phyloP scores from a whole-genome alignment of 2,888 invertebrate species.

The Stenodera caucasica region DNA sequence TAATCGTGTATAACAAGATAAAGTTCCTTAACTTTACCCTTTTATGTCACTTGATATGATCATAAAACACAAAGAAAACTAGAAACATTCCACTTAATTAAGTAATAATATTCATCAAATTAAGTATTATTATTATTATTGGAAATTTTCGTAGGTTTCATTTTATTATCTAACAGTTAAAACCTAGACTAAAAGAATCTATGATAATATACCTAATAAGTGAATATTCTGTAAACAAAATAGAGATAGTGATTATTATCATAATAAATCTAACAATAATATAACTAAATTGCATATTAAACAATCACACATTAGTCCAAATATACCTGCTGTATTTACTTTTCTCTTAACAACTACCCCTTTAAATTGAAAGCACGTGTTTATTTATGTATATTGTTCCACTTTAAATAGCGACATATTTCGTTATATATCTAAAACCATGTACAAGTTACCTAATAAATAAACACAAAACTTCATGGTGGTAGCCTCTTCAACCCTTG shows the following conservation, averaged over 20 bases:
- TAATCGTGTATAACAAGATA: background rate
- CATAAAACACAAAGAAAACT: background rate
- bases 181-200: too few relatives aligned
- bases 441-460: constrained; percentile 26
- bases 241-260: background rate
- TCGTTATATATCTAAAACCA: background rate
- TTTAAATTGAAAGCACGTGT: background rate
- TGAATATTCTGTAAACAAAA: too few relatives aligned
- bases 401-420: constrained; percentile 2
- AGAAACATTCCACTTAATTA: background rate
- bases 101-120: background rate
- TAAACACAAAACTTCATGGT: constrained; percentile 26
- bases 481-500: constrained; percentile 20
- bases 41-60: background rate
- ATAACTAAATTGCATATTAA: background rate
- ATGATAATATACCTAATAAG: too few relatives aligned
- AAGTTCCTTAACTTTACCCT: background rate
- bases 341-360: background rate
- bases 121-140: too few relatives aligned
- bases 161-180: background rate
- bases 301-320: background rate
- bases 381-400: background rate
- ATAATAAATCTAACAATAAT: background rate
- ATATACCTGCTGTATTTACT: background rate
- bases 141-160: background rate